These are phyloP conservation scores for Carettochelys insculpta DNA, from an alignment of 2,113 vertebrate species.

Conservation along the genomic window DNA sequence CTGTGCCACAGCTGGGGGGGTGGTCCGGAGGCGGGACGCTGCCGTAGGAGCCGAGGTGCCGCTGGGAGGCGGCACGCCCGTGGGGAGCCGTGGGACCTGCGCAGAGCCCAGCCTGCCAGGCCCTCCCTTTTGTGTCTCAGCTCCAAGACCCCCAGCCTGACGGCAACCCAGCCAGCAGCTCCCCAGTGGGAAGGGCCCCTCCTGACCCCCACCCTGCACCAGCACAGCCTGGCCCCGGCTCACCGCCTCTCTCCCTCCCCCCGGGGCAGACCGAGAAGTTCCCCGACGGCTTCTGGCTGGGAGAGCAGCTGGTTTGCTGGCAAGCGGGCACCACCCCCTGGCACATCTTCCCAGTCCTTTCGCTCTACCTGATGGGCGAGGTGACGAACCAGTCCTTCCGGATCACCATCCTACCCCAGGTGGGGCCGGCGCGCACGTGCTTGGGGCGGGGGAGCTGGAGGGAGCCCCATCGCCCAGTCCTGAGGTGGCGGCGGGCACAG, in stretches of 20 bases:
- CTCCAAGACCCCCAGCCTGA: not conserved
- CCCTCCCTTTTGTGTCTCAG: not conserved
- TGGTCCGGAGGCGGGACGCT: not conserved
- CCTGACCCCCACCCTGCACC: not conserved
- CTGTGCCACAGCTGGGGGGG: too few species aligned
- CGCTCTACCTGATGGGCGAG: constrained; percentile 97
- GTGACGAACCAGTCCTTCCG: constrained; percentile 96
- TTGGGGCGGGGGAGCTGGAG: not conserved
- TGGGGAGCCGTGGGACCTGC: not conserved
- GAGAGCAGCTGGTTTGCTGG: constrained; percentile 98
- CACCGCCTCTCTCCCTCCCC: not conserved
- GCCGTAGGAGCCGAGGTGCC: too few species aligned
- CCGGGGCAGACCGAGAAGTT: constrained; percentile 91
- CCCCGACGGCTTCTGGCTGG: constrained; percentile 94
- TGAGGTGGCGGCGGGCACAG: not conserved
- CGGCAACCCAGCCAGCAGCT: not conserved
- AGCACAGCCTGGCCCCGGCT: not conserved
- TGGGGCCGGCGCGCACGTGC: too few species aligned
- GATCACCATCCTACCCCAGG: constrained; percentile 98
- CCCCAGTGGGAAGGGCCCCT: not conserved
- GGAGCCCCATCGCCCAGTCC: too few species aligned
- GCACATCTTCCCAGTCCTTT: constrained; percentile 97
- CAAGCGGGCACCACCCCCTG: constrained; percentile 95
- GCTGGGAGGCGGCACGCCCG: too few species aligned
- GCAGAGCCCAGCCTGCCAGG: not conserved